Evolutionary conservation across 1,140 invertebrate species (phyloP).

Genomic region (Trichonephila inaurata): DNA sequence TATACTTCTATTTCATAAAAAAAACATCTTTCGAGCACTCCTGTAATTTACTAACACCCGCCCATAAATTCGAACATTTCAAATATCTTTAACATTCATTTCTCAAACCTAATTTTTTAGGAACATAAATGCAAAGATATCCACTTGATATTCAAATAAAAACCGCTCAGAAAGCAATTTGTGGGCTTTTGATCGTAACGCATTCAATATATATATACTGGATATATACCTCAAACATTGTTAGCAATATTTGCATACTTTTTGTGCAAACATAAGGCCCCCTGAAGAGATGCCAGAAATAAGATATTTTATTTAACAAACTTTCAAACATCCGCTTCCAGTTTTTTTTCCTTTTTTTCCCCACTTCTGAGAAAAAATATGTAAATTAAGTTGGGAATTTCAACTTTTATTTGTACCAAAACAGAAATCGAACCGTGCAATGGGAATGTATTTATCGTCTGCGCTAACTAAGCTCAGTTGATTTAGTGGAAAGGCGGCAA

Average conservation of each 20-base stretch:
- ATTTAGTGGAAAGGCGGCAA: neutral
- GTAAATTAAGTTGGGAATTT: neutral
- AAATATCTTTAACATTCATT: neutral
- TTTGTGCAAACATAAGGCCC: neutral
- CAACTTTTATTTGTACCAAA: neutral
- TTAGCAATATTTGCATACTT: conserved; percentile 22
- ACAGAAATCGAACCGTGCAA: neutral
- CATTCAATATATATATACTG: neutral
- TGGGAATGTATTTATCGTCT: neutral
- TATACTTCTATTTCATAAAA: too few relatives aligned
- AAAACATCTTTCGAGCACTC: neutral
- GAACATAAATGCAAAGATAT: conserved; percentile 16
- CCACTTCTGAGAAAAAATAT: neutral
- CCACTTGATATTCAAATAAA: conserved; percentile 2
- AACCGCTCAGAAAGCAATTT: conserved; percentile 41
- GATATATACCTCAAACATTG: neutral
- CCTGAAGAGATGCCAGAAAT: neutral
- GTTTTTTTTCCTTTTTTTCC: neutral
- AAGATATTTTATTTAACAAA: conserved; percentile 25
- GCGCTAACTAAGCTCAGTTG: neutral
- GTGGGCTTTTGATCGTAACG: neutral
- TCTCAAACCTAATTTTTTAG: conserved; percentile 3
- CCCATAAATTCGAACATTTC: neutral
- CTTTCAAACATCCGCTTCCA: neutral
- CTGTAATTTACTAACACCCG: neutral